phyloP scores from a whole-genome alignment of 2,113 vertebrate species.

The Hippocampus guttulatus region DNA sequence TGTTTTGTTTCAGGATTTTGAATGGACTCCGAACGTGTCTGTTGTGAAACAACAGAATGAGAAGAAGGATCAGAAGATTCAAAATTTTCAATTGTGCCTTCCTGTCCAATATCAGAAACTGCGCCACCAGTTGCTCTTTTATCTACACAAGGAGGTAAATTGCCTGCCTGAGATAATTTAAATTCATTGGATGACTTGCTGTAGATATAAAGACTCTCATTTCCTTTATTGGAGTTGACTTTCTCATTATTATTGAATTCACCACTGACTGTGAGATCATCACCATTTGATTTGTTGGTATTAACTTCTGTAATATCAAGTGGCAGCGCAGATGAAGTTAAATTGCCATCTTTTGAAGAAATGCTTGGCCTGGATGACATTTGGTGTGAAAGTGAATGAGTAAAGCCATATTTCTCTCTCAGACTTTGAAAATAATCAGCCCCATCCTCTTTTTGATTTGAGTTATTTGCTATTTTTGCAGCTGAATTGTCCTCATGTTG shows the following conservation, averaged over 20 bases:
- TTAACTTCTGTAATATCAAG: constrained; percentile 10
- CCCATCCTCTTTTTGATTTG: constrained; percentile 6
- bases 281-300: constrained; percentile 20
- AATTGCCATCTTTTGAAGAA: constrained; percentile 16
- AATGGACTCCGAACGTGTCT: constrained; percentile 26
- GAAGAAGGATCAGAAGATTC: constrained; percentile 27
- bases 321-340: constrained; percentile 12
- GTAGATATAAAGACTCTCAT: constrained; percentile 46
- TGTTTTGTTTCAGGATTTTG: constrained; percentile 45
- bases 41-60: constrained; percentile 19
- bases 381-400: constrained; percentile 21
- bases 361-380: constrained; percentile 18
- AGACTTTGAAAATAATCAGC: constrained; percentile 34
- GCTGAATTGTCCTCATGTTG: constrained; percentile 13
- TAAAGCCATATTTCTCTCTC: constrained; percentile 54
- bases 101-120: constrained; percentile 19
- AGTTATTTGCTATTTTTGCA: not conserved
- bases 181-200: constrained; percentile 58
- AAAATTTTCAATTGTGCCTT: constrained; percentile 17
- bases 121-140: constrained; percentile 23
- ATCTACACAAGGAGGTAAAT: constrained; percentile 8
- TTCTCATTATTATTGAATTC: constrained; percentile 32
- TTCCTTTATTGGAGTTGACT: constrained; percentile 20
- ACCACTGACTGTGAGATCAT: constrained; percentile 8
- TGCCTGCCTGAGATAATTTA: constrained; percentile 38